phyloP scores from a whole-genome alignment of 2,888 invertebrate genomes.

The Tolmerus cingulatus region DNA sequence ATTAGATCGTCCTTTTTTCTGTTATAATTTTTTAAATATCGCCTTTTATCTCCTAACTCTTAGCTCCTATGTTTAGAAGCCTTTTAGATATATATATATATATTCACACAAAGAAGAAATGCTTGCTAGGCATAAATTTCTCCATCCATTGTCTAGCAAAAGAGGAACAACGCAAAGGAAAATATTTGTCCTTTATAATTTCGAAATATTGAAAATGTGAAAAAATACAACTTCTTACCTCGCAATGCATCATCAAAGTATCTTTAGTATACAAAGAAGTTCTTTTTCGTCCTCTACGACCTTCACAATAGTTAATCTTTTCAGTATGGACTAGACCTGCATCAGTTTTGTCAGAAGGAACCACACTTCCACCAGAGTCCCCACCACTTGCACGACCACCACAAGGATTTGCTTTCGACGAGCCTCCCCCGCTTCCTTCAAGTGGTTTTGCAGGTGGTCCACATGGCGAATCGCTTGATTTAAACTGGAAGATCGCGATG shows the following conservation, averaged over 20 bases:
- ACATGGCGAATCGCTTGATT: neutral
- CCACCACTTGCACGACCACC: neutral
- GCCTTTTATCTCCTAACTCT: no score
- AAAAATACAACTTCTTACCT: neutral
- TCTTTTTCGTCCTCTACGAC: neutral
- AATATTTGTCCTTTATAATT: no score
- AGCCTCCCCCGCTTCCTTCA: neutral
- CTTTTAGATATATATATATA: no score
- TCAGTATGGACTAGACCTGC: no score
- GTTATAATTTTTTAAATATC: no score
- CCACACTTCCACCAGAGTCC: neutral
- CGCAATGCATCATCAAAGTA: neutral
- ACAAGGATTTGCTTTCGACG: neutral
- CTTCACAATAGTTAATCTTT: neutral
- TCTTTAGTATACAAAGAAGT: neutral
- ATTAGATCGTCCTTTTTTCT: no score
- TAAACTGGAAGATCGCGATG: neutral
- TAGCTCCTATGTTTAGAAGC: no score
- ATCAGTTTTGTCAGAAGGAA: no score
- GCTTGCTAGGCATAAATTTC: no score
- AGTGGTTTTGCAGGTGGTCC: neutral
- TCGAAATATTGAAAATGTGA: neutral
- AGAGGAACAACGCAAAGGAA: no score
- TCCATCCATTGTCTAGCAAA: no score
- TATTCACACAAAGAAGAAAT: no score